phyloP scores from a whole-genome alignment of 2,888 invertebrate genomes.

The Sussaba pulchella region DNA sequence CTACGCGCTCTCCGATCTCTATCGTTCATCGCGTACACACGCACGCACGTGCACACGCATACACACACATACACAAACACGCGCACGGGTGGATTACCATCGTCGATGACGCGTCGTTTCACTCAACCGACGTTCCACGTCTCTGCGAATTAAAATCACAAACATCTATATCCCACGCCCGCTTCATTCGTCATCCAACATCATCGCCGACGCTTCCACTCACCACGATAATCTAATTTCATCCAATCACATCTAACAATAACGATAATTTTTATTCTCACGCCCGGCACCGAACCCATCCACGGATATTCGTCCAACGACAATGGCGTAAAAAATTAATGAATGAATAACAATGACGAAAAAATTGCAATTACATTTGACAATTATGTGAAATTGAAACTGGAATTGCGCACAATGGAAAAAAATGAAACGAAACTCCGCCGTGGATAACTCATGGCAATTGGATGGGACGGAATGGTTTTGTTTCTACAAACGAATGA shows the following conservation, averaged over 20 bases:
- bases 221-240: not conserved
- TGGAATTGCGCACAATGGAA: slow-evolving; percentile 26
- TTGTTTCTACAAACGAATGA: too few species aligned
- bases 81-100: too few species aligned
- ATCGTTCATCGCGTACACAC: slow-evolving; percentile 38
- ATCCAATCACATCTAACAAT: too few species aligned
- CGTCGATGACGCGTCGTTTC: slow-evolving; percentile 19
- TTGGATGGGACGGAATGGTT: slow-evolving; percentile 7
- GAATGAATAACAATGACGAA: not conserved
- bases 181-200: not conserved
- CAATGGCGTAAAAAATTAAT: too few species aligned
- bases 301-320: too few species aligned
- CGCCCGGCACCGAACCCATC: not conserved
- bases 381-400: slow-evolving; percentile 20
- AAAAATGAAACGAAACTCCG: slow-evolving; percentile 20
- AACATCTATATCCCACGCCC: slow-evolving; percentile 3
- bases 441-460: slow-evolving; percentile 21
- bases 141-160: slow-evolving; percentile 14
- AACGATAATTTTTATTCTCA: too few species aligned
- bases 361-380: slow-evolving; percentile 11
- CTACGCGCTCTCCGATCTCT: slow-evolving; percentile 39
- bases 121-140: slow-evolving; percentile 34
- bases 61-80: too few species aligned
- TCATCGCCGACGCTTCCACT: not conserved
- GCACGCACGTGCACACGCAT: slow-evolving; percentile 17